phyloP scores from a whole-genome alignment of 2,797 vertebrate species.

The Gouania willdenowi region DNA sequence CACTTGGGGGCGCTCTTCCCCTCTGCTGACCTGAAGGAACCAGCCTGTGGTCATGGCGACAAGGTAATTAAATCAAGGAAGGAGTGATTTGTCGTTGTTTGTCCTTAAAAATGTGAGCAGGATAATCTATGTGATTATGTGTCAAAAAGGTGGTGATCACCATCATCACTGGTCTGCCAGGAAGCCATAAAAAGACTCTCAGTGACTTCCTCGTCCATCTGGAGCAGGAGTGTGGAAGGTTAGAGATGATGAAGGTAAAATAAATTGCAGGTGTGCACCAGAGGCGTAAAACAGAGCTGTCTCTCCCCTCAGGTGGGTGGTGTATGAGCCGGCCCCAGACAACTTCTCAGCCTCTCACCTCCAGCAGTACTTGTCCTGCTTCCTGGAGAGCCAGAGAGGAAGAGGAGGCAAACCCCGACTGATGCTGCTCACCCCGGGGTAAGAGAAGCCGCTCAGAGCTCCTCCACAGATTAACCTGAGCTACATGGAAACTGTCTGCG shows the following conservation, averaged over 20 bases:
- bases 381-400: slow-evolving; percentile 78
- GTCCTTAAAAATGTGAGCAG: too few species aligned
- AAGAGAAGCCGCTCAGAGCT: slow-evolving; percentile 41
- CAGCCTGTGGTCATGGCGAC: slow-evolving; percentile 55
- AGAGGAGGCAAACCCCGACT: slow-evolving; percentile 69
- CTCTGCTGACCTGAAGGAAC: slow-evolving; percentile 62
- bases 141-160: slow-evolving; percentile 85
- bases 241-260: too few species aligned
- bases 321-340: slow-evolving; percentile 83
- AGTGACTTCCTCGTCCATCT: slow-evolving; percentile 83
- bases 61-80: slow-evolving; percentile 77
- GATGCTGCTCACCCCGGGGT: slow-evolving; percentile 90
- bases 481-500: too few species aligned
- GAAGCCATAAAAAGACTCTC: slow-evolving; percentile 85
- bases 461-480: too few species aligned
- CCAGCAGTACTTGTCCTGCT: slow-evolving; percentile 82
- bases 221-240: slow-evolving; percentile 86
- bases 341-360: slow-evolving; percentile 87
- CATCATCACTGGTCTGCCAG: slow-evolving; percentile 87
- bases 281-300: too few species aligned
- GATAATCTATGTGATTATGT: not conserved
- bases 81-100: too few species aligned
- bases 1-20: slow-evolving; percentile 85
- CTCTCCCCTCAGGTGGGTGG: slow-evolving; percentile 85
- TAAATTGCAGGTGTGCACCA: too few species aligned